Evolutionary conservation across 2,113 vertebrate species (phyloP).

Genomic region (Pseudopipra pipra): DNA sequence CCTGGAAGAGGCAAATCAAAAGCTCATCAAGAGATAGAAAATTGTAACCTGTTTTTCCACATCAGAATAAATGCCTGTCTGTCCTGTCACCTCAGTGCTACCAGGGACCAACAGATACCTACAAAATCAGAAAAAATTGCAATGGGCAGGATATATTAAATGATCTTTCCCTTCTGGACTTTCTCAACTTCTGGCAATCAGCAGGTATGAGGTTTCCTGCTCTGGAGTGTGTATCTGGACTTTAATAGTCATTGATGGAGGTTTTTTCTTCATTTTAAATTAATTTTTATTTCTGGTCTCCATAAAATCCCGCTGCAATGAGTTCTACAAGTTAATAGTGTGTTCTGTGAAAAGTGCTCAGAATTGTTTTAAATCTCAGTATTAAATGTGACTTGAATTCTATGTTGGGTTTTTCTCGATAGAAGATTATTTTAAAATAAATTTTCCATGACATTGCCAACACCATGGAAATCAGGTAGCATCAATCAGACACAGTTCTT

Average conservation of each 20-base stretch:
- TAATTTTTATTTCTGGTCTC: background rate
- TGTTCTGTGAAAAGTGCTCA: background rate
- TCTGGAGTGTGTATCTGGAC: constrained; percentile 26
- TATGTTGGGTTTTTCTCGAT: background rate
- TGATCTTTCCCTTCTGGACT: constrained; percentile 29
- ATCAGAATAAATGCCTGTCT: background rate
- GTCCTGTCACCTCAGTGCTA: background rate
- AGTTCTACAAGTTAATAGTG: background rate
- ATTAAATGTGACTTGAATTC: constrained; percentile 1
- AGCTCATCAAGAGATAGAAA: background rate
- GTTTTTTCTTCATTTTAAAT: constrained; percentile 25
- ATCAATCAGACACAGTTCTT: background rate
- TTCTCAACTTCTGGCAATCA: constrained; percentile 25
- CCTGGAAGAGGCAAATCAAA: background rate
- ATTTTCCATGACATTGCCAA: background rate
- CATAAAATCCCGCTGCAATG: constrained; percentile 23
- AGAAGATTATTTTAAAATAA: background rate
- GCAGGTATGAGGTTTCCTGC: constrained; percentile 49
- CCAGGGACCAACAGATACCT: background rate
- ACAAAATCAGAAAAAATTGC: background rate
- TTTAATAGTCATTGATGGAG: constrained; percentile 9
- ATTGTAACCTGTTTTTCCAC: background rate
- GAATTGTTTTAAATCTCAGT: background rate
- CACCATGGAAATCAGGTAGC: background rate
- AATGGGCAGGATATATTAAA: background rate